These are phyloP conservation scores for Aporophyla lueneburgensis DNA, from an alignment of 2,888 invertebrate genomes.

Conservation along the genomic window DNA sequence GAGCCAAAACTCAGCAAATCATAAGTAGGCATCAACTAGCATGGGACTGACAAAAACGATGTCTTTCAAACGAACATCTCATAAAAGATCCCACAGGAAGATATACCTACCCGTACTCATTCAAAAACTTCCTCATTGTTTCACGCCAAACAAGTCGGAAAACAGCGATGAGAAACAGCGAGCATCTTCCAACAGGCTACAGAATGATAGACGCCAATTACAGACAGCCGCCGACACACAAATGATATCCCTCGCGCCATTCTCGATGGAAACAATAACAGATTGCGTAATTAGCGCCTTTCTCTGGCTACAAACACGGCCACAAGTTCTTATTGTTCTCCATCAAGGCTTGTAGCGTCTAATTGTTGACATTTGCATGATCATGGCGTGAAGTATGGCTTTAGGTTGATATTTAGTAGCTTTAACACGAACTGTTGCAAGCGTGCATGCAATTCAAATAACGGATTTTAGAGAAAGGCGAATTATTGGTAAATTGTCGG, in stretches of 20 bases:
- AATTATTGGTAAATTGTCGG: constrained; percentile 8
- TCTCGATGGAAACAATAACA: constrained; percentile 59
- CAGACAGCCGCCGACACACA: constrained; percentile 56
- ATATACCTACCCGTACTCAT: constrained; percentile 21
- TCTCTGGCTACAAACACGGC: constrained; percentile 37
- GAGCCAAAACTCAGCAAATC: constrained; percentile 11
- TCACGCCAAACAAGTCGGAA: constrained; percentile 18
- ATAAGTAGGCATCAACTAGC: constrained; percentile 4
- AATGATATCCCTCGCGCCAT: constrained; percentile 53
- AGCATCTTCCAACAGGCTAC: constrained; percentile 9
- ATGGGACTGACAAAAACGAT: constrained; percentile 22
- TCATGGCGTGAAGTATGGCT: constrained; percentile 1
- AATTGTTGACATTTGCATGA: constrained; percentile 57
- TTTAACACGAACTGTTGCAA: constrained; percentile 3
- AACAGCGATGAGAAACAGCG: constrained; percentile 40
- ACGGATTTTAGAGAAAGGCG: constrained; percentile 12
- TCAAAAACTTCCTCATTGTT: constrained; percentile 31
- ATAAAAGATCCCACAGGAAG: constrained; percentile 34
- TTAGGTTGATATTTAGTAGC: background rate
- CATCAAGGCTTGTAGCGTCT: constrained; percentile 21
- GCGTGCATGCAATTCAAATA: constrained; percentile 2
- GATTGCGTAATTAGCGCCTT: constrained; percentile 57
- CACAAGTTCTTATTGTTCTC: constrained; percentile 52
- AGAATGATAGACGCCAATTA: constrained; percentile 51
- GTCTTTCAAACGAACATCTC: constrained; percentile 9